Base-by-base conservation (phyloP, 1,140 invertebrate species). In the Aphaenogaster ashmeadi region DNA sequence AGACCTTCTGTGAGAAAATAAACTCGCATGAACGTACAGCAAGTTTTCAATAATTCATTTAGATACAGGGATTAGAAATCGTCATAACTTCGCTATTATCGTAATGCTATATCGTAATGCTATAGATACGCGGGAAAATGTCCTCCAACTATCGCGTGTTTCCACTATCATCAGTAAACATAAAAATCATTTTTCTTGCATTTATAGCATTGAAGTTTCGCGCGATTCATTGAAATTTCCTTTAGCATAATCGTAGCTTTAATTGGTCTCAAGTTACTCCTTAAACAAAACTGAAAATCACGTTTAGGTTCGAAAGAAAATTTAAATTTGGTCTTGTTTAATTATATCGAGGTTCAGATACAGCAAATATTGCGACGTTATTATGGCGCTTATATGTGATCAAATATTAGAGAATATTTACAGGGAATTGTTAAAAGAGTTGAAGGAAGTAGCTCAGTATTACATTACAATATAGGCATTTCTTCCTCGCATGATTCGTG, bases 401-500 rank as follows among this genome's bases (percentile, higher is more conserved):
- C 9, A 36, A 27, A 13, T 52, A 41, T 41, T 83, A 3, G 38
- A 21, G n/a, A 1, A 8, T 75, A 47, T 83, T 83, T 58, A 47
- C 18, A 15, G 21, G n/a, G 33, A 60, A 75, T 75, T 47, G 27
- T 75, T 52, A 52, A 52, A 66, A 54, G 2, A 66, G 27, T 44
- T 52, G 7, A 81, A 75, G 33, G 54, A 41, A 60, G 69, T 50
- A 60, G 38, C 66, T 83, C n/a, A 38, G 13, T 33, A 50, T 74
- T 38, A 21, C 36, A 56, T 50, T 81, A 75, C 18, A 50, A 84
- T 62, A 33, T 75, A 36, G n/a, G 69, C 27, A 75, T 47, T 83
- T 74, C 69, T 74, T 75, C 33, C 80, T 60, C 56, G 60, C 75
- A 71, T 50, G 47, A 36, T 71, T 64, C 83, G 60, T 52, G 60